These are phyloP conservation scores for Momotus momota DNA, from an alignment of 2,797 vertebrate species.

Conservation along the genomic window DNA sequence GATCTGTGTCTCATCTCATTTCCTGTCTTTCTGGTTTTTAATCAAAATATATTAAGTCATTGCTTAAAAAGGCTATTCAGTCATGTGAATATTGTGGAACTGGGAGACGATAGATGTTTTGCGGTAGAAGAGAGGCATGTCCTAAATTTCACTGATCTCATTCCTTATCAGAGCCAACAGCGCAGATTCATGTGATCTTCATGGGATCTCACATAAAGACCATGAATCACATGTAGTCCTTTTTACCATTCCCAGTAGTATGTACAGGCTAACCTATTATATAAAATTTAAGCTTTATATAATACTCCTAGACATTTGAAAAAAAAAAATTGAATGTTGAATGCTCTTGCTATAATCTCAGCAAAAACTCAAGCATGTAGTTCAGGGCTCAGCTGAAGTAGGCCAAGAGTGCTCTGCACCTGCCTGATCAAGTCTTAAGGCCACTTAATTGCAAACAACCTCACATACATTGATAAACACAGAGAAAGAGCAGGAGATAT, in stretches of 20 bases:
- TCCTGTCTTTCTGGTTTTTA: conserved; percentile 29
- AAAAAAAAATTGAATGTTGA: neutral
- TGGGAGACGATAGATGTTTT: neutral
- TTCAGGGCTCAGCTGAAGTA: neutral
- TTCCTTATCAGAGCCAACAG: neutral
- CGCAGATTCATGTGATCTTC: neutral
- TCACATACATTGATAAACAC: neutral
- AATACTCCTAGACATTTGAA: neutral
- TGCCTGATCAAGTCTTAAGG: neutral
- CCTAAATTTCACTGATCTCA: neutral
- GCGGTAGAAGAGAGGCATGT: neutral
- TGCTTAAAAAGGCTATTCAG: neutral
- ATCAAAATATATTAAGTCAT: neutral
- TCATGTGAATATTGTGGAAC: neutral
- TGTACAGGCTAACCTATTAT: neutral
- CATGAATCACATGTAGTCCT: neutral
- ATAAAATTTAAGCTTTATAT: neutral
- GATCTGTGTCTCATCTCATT: conserved; percentile 1
- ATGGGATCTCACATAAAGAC: neutral
- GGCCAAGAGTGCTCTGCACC: neutral
- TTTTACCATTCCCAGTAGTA: neutral
- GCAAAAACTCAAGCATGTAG: neutral
- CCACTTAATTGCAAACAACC: neutral
- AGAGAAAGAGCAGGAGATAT: neutral
- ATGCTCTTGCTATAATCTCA: neutral